A percentile compares a stretch with the other conserved stretches of the same genome.
These are phyloP conservation scores for Trypoxylon attenuatum DNA, from an alignment of 2,888 invertebrate genomes.

Conservation along the genomic window DNA sequence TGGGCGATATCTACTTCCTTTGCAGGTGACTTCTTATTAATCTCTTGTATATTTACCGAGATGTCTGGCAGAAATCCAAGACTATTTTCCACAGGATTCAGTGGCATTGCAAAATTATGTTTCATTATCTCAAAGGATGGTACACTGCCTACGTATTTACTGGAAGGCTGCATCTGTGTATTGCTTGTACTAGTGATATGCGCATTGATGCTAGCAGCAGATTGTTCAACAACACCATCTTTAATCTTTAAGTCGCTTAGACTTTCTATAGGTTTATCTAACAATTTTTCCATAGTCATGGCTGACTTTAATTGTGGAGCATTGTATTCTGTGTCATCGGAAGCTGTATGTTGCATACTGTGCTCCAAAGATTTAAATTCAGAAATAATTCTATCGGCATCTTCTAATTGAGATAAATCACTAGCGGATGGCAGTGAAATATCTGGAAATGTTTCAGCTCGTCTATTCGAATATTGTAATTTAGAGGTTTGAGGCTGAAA, in stretches of 20 bases:
- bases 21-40: too few species aligned
- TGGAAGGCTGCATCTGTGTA: neutral
- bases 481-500: slow-evolving; percentile 37
- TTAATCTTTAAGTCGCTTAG: slow-evolving; percentile 1
- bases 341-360: slow-evolving; percentile 14
- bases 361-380: slow-evolving; percentile 62
- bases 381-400: slow-evolving; percentile 57
- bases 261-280: neutral
- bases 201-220: neutral
- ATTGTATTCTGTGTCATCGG: slow-evolving; percentile 9
- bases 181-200: neutral
- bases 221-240: slow-evolving; percentile 13
- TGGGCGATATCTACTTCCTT: too few species aligned
- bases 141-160: slow-evolving; percentile 7
- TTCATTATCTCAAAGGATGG: slow-evolving; percentile 27
- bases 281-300: slow-evolving; percentile 2
- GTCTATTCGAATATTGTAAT: slow-evolving; percentile 7
- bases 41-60: too few species aligned
- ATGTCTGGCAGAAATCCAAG: too few species aligned
- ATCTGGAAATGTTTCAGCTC: slow-evolving; percentile 41
- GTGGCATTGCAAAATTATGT: slow-evolving; percentile 3
- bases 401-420: slow-evolving; percentile 53
- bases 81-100: too few species aligned
- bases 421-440: slow-evolving; percentile 55
- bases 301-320: slow-evolving; percentile 2